Percentiles rank a stretch among this genome's conserved stretches.
These are phyloP conservation scores for Bos indicus DNA, from an alignment of 2,113 vertebrate species.

Conservation along the genomic window DNA sequence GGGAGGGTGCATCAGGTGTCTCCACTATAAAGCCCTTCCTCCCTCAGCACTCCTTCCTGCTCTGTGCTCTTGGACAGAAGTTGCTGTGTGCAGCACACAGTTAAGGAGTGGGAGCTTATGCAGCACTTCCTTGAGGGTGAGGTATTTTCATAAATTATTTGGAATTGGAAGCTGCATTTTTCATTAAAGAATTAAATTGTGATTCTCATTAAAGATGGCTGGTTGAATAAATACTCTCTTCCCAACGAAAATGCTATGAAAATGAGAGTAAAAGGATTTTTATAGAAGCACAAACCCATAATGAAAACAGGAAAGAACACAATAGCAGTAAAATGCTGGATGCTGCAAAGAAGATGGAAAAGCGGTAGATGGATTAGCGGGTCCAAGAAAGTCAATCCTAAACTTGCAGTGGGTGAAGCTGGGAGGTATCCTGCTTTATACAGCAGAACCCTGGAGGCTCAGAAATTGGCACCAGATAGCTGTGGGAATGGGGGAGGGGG, in stretches of 20 bases:
- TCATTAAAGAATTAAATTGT: background rate
- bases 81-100: background rate
- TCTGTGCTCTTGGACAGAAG: background rate
- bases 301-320: background rate
- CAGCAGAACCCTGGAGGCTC: background rate
- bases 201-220: background rate
- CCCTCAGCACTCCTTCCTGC: background rate
- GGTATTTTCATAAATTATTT: background rate
- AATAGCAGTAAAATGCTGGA: background rate
- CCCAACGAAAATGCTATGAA: background rate
- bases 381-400: background rate
- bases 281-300: background rate
- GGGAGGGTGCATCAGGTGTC: background rate
- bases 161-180: background rate
- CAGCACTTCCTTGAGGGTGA: background rate
- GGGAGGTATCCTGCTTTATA: background rate
- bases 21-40: background rate
- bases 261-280: background rate
- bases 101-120: background rate
- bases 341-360: background rate
- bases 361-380: background rate
- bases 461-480: background rate
- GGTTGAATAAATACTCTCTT: background rate
- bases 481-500: background rate
- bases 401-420: background rate